phyloP scores from a whole-genome alignment of 2,888 invertebrate genomes.

The Ophion costatus region DNA sequence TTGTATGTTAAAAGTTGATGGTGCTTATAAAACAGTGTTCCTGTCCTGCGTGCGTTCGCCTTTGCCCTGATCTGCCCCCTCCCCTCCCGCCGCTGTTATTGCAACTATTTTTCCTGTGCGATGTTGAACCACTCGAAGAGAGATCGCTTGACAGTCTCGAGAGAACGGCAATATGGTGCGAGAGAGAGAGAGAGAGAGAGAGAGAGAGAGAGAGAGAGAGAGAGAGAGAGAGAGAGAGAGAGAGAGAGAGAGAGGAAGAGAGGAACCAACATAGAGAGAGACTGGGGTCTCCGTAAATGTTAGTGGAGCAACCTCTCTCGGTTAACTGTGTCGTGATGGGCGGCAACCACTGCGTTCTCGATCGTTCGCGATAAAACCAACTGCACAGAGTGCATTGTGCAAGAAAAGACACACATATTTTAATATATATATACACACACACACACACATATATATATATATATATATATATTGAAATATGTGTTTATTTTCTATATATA shows the following conservation, averaged over 20 bases:
- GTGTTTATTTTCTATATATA: too few species aligned
- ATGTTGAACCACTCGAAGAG: constrained; percentile 12
- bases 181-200: constrained; percentile 36
- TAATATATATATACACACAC: not conserved
- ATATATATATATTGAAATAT: too few species aligned
- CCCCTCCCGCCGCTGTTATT: constrained; percentile 41
- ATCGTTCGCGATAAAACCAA: constrained; percentile 67
- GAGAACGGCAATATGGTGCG: constrained; percentile 38
- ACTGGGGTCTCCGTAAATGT: constrained; percentile 67
- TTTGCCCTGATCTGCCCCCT: constrained; percentile 36
- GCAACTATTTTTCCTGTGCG: constrained; percentile 40
- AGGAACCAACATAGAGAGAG: constrained; percentile 34
- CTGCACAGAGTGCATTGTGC: constrained; percentile 63
- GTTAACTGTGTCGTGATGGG: constrained; percentile 70
- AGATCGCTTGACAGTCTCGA: constrained; percentile 39
- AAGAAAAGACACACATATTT: constrained; percentile 48
- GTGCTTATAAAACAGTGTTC: not conserved
- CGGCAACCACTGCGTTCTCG: constrained; percentile 66
- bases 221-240: not conserved
- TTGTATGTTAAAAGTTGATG: not conserved
- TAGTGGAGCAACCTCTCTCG: constrained; percentile 70
- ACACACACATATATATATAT: constrained; percentile 7
- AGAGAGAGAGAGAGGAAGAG: constrained; percentile 15
- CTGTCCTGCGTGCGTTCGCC: constrained; percentile 24
- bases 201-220: not conserved